A percentile compares a stretch with the other conserved stretches of the same genome.
Conservation (phyloP, 2,113 vertebrate species). For the Microcebus murinus region DNA sequence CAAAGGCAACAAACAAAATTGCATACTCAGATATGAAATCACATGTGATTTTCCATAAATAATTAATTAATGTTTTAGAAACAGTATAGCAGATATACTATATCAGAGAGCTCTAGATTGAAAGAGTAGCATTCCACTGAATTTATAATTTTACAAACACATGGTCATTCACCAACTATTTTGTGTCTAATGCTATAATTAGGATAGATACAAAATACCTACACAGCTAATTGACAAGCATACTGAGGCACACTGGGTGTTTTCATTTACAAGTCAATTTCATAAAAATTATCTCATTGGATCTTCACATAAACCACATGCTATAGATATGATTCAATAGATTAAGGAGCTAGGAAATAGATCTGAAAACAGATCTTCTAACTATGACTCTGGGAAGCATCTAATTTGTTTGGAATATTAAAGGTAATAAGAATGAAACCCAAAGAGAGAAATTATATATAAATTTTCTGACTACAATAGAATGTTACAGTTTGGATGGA, state of each 20-base stretch:
- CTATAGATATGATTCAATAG: not conserved
- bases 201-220: not conserved
- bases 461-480: not conserved
- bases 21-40: not conserved
- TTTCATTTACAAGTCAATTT: not conserved
- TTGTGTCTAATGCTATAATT: not conserved
- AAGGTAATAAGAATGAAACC: not conserved
- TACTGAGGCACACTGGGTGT: not conserved
- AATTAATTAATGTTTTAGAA: not conserved
- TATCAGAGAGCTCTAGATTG: not conserved
- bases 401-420: not conserved
- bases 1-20: not conserved
- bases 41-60: not conserved
- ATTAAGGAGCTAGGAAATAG: not conserved
- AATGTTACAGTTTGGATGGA: not conserved
- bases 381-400: not conserved
- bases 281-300: not conserved
- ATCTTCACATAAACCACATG: not conserved
- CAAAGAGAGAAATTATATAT: not conserved
- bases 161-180: not conserved
- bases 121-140: not conserved
- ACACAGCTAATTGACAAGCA: not conserved
- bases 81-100: not conserved
- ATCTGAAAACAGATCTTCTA: not conserved
- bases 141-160: not conserved